Percentiles rank a stretch among this genome's conserved stretches.
Conservation (phyloP, 2,888 invertebrate species). For the Drosophila kuntzei region DNA sequence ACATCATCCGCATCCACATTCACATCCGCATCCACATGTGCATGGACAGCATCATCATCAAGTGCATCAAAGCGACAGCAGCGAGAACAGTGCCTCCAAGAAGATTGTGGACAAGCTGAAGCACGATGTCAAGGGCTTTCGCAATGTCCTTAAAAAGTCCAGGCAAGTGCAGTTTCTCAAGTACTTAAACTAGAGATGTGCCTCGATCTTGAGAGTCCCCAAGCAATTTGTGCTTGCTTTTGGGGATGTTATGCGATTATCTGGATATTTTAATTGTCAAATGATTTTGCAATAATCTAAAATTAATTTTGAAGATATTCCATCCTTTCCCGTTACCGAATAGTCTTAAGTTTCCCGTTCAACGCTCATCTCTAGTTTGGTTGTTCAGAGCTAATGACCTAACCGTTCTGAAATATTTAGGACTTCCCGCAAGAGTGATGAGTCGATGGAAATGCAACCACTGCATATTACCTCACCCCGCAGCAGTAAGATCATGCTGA, state of each 20-base stretch:
- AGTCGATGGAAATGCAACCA: conserved; percentile 90
- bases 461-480: conserved; percentile 85
- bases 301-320: no score
- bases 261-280: not conserved
- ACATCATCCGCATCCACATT: conserved; percentile 54
- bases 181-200: not conserved
- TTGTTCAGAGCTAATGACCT: not conserved
- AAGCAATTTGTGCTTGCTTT: no score
- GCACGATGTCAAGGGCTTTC: conserved; percentile 92
- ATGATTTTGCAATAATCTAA: no score
- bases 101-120: conserved; percentile 93
- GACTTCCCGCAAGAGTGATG: conserved; percentile 86
- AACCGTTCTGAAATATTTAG: conserved; percentile 23
- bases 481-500: conserved; percentile 88
- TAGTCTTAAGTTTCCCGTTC: no score
- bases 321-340: no score
- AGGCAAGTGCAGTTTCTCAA: conserved; percentile 83
- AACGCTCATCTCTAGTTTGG: not conserved
- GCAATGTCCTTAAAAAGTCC: conserved; percentile 87
- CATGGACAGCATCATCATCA: conserved; percentile 65
- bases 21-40: conserved; percentile 26
- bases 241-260: no score
- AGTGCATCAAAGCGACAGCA: conserved; percentile 82
- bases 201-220: no score
- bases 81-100: conserved; percentile 89